Base-by-base conservation (phyloP, 2,888 invertebrate species). In the Campaea margaritaria region DNA sequence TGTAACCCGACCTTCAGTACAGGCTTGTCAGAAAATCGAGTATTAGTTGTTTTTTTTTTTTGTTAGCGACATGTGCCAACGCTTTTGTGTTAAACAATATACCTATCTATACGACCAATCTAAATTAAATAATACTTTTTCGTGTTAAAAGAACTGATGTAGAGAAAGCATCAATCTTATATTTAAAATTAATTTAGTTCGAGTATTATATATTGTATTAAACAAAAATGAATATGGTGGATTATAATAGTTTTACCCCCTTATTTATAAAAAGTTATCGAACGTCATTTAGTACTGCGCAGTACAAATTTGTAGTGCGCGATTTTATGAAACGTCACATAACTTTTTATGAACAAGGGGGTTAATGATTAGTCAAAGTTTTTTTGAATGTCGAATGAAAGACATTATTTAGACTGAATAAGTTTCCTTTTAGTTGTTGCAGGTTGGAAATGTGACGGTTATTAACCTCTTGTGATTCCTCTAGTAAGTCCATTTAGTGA, bases 341-440 rank as follows among this genome's bases (percentile, higher is more conserved):
- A n/a, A n/a, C n/a, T n/a, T n/a, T n/a, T n/a, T n/a, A n/a, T n/a
- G n/a, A n/a, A n/a, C n/a, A n/a, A n/a, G n/a, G n/a, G 68, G 53
- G 69, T 75, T 76, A 83, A 84, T 81, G 80, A 83, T 82, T 86
- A 85, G 84, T 87, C 82, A 85, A 79, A 75, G 79, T 79, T 85
- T 82, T 85, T 76, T 56, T 43, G 73, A 64, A 82, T 87, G 88
- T 89, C 88, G 86, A 74, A 83, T 75, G 74, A 88, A 89, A 91
- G 90, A 89, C 90, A 87, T 88, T 89, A 86, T 84, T 74, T 90
- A 89, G 89, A 91, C 90, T 91, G 89, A 89, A 87, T 86, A 87
- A 87, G 87, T 87, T 88, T 79, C 80, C 78, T 83, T 78, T 75
- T 83, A 83, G 78, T 73, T 79, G 74, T 79, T 78, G 75, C 80